These are phyloP conservation scores for Pseudomyrmex gracilis DNA, from an alignment of 1,140 invertebrate species.

Conservation along the genomic window DNA sequence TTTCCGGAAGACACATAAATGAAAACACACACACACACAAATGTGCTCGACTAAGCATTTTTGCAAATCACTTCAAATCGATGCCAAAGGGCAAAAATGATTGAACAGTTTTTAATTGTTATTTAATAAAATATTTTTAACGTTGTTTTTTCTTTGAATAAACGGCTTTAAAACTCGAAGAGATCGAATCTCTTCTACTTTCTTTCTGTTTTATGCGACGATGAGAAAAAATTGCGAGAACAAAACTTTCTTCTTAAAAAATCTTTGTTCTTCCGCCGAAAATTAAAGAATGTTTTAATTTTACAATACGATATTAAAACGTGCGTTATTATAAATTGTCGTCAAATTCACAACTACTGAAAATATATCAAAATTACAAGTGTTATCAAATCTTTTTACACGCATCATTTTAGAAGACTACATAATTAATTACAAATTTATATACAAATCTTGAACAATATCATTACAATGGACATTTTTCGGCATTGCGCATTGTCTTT, in stretches of 20 bases:
- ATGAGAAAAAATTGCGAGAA: neutral
- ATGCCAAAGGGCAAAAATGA: neutral
- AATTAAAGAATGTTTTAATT: too few relatives aligned
- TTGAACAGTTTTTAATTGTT: conserved; percentile 1
- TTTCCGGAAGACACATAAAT: conserved; percentile 20
- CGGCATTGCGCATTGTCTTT: conserved; percentile 23
- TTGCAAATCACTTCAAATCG: neutral
- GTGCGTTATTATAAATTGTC: too few relatives aligned
- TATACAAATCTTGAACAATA: neutral
- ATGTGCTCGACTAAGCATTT: conserved; percentile 26
- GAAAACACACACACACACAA: neutral
- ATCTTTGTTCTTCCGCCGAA: too few relatives aligned
- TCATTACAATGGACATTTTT: neutral
- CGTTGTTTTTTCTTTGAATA: neutral
- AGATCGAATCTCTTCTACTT: conserved; percentile 2
- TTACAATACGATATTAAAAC: too few relatives aligned
- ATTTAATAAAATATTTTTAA: neutral
- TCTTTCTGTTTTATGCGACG: neutral
- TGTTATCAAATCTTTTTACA: too few relatives aligned
- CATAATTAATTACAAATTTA: neutral
- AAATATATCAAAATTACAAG: neutral
- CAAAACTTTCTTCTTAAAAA: too few relatives aligned
- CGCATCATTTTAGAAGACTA: neutral
- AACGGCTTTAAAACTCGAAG: neutral
- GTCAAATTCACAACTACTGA: neutral